A percentile compares a stretch with the other conserved stretches of the same genome.
phyloP scores from a whole-genome alignment of 2,113 vertebrate genomes.

The Paralichthys olivaceus region DNA sequence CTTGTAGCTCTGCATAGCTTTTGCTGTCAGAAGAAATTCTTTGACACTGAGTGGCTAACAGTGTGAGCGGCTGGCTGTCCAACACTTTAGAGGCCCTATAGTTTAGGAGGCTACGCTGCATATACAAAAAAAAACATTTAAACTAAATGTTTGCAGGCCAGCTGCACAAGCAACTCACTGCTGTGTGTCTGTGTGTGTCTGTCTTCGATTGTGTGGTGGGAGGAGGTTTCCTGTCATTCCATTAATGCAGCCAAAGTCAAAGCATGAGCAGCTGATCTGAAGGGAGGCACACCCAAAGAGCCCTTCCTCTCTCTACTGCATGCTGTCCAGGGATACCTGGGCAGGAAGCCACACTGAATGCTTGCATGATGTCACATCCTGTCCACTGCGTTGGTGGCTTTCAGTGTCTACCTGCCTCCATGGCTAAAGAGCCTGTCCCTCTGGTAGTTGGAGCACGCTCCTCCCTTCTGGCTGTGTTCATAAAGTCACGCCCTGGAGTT shows the following conservation, averaged over 20 bases:
- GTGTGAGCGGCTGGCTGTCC: slow-evolving; percentile 35
- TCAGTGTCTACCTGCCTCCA: slow-evolving; percentile 6
- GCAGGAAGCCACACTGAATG: slow-evolving; percentile 49
- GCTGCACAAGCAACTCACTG: slow-evolving; percentile 18
- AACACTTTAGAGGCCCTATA: slow-evolving; percentile 35
- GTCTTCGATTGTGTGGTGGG: slow-evolving; percentile 58
- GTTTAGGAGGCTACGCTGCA: slow-evolving; percentile 13
- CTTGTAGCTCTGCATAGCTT: neutral
- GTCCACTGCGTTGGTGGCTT: slow-evolving; percentile 25
- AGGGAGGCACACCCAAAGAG: slow-evolving; percentile 21
- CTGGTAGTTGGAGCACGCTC: slow-evolving; percentile 26
- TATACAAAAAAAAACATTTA: slow-evolving; percentile 41
- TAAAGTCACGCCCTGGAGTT: slow-evolving; percentile 54
- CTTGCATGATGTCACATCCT: slow-evolving; percentile 58
- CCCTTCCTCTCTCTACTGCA: slow-evolving; percentile 13
- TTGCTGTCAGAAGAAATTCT: slow-evolving; percentile 43
- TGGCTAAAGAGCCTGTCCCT: neutral
- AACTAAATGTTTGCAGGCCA: slow-evolving; percentile 60
- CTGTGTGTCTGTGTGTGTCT: slow-evolving; percentile 46
- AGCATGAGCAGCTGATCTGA: slow-evolving; percentile 47
- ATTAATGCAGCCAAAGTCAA: slow-evolving; percentile 57
- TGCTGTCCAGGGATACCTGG: slow-evolving; percentile 35
- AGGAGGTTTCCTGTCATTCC: slow-evolving; percentile 80
- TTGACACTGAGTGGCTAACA: neutral
- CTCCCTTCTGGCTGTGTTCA: slow-evolving; percentile 22